A percentile compares a stretch with the other conserved stretches of the same genome.
phyloP scores from a whole-genome alignment of 2,113 vertebrate species.

The Lutjanus erythropterus region DNA sequence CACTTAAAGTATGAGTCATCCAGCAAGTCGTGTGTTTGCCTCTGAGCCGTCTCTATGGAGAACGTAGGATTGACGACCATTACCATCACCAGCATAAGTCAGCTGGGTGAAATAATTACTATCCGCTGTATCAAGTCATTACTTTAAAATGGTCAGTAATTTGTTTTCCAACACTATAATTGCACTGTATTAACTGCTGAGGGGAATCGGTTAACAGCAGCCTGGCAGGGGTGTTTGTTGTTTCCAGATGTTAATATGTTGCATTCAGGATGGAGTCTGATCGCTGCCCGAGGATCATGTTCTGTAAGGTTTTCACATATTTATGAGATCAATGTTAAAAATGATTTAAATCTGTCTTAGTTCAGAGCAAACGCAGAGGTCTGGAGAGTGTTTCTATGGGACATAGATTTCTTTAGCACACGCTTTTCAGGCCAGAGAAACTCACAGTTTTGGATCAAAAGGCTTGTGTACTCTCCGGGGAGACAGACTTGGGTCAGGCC shows the following conservation, averaged over 20 bases:
- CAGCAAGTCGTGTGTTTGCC: neutral
- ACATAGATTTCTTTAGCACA: conserved; percentile 18
- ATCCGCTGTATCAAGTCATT: neutral
- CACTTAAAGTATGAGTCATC: neutral
- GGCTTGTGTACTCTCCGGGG: conserved; percentile 46
- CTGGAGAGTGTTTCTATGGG: neutral
- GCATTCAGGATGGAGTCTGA: neutral
- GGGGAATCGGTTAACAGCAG: neutral
- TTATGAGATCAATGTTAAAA: neutral
- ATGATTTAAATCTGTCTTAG: neutral
- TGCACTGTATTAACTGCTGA: conserved; percentile 17
- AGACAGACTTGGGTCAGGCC: conserved; percentile 38
- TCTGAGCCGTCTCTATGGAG: neutral
- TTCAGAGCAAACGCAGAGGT: neutral
- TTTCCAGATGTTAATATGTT: conserved; percentile 10
- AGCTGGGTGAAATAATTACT: conserved; percentile 27
- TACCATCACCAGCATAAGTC: neutral
- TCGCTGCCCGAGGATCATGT: neutral
- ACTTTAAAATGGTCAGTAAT: conserved; percentile 32
- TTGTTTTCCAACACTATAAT: conserved; percentile 36
- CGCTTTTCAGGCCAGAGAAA: conserved; percentile 36
- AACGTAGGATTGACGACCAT: neutral
- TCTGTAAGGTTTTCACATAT: neutral
- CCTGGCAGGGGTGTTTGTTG: neutral
- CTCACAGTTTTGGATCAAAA: conserved; percentile 50